phyloP scores from a whole-genome alignment of 2,888 invertebrate genomes.

The Pheosia gnoma region DNA sequence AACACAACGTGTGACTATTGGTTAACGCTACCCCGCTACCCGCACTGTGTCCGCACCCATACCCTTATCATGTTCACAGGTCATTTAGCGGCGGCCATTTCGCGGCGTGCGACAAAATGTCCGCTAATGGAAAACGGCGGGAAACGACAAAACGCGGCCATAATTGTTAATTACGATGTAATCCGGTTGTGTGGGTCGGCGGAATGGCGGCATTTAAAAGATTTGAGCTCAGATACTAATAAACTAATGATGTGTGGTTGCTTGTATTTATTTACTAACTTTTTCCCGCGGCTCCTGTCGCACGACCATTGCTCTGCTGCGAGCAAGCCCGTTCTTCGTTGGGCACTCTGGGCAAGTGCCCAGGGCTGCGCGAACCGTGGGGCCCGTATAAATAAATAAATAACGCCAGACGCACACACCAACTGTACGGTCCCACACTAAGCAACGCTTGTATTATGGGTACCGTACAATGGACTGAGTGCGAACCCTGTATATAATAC shows the following conservation, averaged over 20 bases:
- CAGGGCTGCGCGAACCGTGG: no score
- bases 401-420: no score
- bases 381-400: no score
- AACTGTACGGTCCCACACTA: no score
- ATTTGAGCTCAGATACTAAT: not conserved
- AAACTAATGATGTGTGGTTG: not conserved
- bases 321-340: no score
- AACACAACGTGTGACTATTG: no score
- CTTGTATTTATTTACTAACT: not conserved
- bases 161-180: constrained; percentile 24
- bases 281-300: not conserved
- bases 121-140: constrained; percentile 52
- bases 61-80: constrained; percentile 62
- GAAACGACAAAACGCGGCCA: constrained; percentile 44
- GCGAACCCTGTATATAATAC: no score
- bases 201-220: not conserved
- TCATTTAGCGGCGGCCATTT: constrained; percentile 45
- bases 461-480: no score
- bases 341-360: no score
- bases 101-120: constrained; percentile 44
- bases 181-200: not conserved
- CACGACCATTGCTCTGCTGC: no score
- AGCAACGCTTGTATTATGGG: no score
- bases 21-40: not conserved
- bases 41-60: constrained; percentile 19